Base-by-base conservation (phyloP, 2,797 vertebrate genomes). In the Amazonetta brasiliensis region DNA sequence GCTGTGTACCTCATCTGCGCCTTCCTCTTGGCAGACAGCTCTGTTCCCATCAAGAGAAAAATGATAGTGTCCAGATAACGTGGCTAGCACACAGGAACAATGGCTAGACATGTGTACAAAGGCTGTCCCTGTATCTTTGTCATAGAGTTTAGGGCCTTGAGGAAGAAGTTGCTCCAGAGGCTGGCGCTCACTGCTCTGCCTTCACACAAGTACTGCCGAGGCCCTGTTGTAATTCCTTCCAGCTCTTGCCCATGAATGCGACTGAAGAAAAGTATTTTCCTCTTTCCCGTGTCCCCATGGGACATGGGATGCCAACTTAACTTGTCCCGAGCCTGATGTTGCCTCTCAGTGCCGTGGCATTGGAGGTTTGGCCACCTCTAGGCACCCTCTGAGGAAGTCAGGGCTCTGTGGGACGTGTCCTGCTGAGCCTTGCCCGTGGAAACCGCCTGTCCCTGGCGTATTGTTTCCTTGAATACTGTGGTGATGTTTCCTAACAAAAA, bases 231-330 rank as follows among this genome's bases (percentile, higher is more conserved):
- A 80, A 43, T 77, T 90, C 62, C 26, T 94, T 74, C 71, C 62
- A 94, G 74, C 58, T 73, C 41, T 52, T 88, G 52, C 77, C 87
- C 74, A 50, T 89, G 58, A 84, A 79, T 59, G n/a, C 4, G 18
- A 75, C 4, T 12, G 18, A 88, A 88, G 58, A 59, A 71, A 86
- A 55, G 11, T 30, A 28, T 17, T 15, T 71, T 69, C 25, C 33
- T 59, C 33, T 59, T 71, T 41, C 0, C 0, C 50, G 46, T 0
- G 0, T 73, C 26, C 54, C 58, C 2, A 3, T 63, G 84, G 71
- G 67, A 55, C 12, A 7, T 0, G 8, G 59, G 68, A 62, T 0
- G 1, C 56, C 56, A 84, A 0, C 19, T 4, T 26, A 62, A 33
- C 39, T 92, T n/a, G 20, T 1, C 30, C 28, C n/a, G 30, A 87